Conservation (phyloP, 2,113 vertebrate genomes). For the Silurus glanis region DNA sequence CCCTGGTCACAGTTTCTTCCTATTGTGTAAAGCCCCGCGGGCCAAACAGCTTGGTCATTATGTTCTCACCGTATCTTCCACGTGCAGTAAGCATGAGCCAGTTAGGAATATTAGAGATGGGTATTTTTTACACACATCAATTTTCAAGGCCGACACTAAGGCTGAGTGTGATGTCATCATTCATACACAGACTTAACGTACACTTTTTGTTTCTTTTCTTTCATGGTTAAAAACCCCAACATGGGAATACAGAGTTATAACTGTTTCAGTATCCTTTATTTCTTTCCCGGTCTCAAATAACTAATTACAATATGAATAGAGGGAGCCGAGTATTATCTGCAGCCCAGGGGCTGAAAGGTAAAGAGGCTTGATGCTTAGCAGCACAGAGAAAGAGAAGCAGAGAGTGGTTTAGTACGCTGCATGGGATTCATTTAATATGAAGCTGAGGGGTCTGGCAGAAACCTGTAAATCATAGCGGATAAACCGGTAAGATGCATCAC, state of each 20-base stretch:
- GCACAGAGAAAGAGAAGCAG: conserved; percentile 28
- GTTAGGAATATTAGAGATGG: background rate
- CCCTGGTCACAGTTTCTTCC: conserved; percentile 20
- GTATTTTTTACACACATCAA: background rate
- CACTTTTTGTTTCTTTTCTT: background rate
- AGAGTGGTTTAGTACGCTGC: conserved; percentile 17
- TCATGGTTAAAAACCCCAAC: background rate
- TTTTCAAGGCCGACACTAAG: conserved; percentile 66
- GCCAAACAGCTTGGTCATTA: conserved; percentile 60
- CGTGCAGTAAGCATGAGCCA: conserved; percentile 22
- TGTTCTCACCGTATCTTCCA: conserved; percentile 69
- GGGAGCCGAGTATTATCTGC: conserved; percentile 32
- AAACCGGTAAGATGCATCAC: background rate
- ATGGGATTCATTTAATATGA: background rate
- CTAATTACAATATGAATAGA: conserved; percentile 52
- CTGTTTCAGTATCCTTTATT: conserved; percentile 34
- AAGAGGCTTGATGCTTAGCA: conserved; percentile 37
- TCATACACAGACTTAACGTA: conserved; percentile 27
- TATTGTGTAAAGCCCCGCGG: background rate
- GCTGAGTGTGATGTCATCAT: conserved; percentile 40
- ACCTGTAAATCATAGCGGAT: no score
- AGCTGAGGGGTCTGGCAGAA: background rate
- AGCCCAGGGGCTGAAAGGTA: conserved; percentile 35
- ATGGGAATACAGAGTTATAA: background rate
- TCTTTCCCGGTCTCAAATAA: conserved; percentile 16